A percentile compares a stretch with the other conserved stretches of the same genome.
These are phyloP conservation scores for Pterobdella sp. DNA, from an alignment of 2,888 invertebrate genomes.

Conservation along the genomic window DNA sequence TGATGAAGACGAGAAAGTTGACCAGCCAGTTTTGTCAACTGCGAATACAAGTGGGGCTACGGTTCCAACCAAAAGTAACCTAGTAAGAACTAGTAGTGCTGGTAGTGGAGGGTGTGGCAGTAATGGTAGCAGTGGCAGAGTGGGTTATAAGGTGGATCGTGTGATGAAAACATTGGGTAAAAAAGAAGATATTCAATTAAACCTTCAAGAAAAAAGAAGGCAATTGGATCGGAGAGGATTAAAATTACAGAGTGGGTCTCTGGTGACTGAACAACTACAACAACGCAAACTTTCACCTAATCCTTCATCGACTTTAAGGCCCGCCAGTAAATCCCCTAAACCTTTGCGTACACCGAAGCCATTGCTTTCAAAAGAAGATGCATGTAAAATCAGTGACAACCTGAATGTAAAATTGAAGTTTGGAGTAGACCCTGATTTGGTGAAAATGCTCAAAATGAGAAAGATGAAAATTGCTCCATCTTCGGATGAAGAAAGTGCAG, in stretches of 20 bases:
- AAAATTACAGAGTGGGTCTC: neutral
- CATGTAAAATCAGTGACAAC: neutral
- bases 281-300: neutral
- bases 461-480: neutral
- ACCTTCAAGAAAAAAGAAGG: neutral
- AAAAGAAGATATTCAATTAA: neutral
- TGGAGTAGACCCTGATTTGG: neutral
- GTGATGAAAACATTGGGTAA: neutral
- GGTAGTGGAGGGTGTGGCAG: neutral
- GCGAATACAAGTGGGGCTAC: neutral
- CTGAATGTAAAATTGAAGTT: neutral
- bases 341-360: neutral
- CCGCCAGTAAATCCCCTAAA: neutral
- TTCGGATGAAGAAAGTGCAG: neutral
- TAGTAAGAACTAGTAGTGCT: neutral
- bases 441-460: neutral
- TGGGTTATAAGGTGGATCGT: neutral
- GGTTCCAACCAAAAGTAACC: neutral
- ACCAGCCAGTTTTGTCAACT: neutral
- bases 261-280: neutral
- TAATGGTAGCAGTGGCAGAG: neutral
- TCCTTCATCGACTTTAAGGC: neutral
- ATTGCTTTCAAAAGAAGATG: neutral
- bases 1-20: neutral
- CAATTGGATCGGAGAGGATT: neutral